These are phyloP conservation scores for Porphyrio hochstetteri DNA, from an alignment of 2,113 vertebrate species.

Conservation along the genomic window DNA sequence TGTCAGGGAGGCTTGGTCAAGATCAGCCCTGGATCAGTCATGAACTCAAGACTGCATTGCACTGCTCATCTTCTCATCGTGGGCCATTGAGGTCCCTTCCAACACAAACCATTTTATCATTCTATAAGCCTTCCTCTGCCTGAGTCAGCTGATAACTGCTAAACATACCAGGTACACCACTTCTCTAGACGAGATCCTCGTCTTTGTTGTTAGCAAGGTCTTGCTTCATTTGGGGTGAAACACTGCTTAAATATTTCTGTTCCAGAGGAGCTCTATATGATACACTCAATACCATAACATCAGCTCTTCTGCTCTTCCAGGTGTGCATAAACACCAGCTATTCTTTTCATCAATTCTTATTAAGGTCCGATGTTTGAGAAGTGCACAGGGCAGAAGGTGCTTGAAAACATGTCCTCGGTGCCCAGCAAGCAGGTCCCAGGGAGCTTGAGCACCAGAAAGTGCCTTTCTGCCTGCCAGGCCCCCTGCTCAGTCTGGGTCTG, in stretches of 20 bases:
- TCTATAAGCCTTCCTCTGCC: background rate
- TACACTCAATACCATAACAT: background rate
- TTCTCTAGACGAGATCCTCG: background rate
- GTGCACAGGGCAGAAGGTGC: background rate
- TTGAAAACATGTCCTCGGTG: fast-evolving
- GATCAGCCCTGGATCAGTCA: background rate
- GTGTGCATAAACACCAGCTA: background rate
- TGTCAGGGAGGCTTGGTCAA: background rate
- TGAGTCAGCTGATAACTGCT: background rate
- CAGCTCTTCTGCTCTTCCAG: background rate
- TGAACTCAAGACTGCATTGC: fast-evolving
- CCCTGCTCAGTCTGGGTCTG: background rate
- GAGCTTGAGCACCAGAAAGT: background rate
- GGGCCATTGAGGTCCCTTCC: too few relatives aligned
- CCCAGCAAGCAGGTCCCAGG: fast-evolving
- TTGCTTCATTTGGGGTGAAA: background rate
- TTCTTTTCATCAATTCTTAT: background rate
- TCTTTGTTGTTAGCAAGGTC: background rate
- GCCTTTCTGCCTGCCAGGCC: background rate
- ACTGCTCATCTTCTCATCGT: background rate
- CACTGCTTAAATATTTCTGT: background rate
- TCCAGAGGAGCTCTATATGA: background rate
- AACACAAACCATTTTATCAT: too few relatives aligned
- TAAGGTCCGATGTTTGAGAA: background rate
- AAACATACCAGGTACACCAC: fast-evolving